These are phyloP conservation scores for Uromys caudimaculatus DNA, from an alignment of 2,797 vertebrate species.

Conservation along the genomic window DNA sequence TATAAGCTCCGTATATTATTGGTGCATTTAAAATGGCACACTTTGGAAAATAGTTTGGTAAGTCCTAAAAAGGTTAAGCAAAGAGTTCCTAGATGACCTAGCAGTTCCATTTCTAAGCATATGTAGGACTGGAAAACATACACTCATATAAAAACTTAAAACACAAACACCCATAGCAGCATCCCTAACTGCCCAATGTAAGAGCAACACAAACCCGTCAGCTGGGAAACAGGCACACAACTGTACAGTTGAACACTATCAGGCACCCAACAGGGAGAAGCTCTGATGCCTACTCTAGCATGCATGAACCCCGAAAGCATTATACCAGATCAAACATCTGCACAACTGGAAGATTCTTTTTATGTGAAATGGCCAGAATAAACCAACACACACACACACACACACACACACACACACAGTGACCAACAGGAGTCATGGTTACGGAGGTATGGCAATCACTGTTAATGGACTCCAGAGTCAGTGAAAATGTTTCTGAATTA, in stretches of 20 bases:
- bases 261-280: not conserved
- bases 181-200: not conserved
- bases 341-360: not conserved
- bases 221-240: not conserved
- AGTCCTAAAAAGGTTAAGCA: not conserved
- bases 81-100: not conserved
- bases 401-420: not conserved
- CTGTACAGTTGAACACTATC: not conserved
- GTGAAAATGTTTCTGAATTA: constrained; percentile 20
- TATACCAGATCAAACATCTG: not conserved
- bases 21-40: not conserved
- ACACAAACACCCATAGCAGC: not conserved
- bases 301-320: not conserved
- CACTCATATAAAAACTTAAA: constrained; percentile 21
- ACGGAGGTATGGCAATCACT: not conserved
- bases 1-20: not conserved
- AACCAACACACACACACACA: not conserved
- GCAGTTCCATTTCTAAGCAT: not conserved
- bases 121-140: not conserved
- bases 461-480: not conserved
- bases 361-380: not conserved
- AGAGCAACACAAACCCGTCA: not conserved
- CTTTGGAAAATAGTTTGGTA: not conserved
- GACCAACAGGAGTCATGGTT: not conserved
- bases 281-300: not conserved